These are phyloP conservation scores for Dendroctonus ponderosae DNA, from an alignment of 1,140 invertebrate genomes.

Conservation along the genomic window DNA sequence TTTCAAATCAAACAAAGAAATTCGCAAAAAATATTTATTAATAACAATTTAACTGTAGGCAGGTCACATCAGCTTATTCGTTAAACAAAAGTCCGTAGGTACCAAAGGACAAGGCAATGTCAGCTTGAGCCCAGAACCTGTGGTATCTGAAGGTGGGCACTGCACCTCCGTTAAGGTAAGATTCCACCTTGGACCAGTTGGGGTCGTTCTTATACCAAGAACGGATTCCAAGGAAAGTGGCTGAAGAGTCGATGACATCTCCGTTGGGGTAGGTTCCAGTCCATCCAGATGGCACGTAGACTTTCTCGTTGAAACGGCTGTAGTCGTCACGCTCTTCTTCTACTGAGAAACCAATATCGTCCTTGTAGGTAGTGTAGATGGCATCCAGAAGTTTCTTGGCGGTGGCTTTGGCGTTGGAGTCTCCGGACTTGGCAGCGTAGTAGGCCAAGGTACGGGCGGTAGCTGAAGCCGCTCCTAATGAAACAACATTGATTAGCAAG, in stretches of 20 bases:
- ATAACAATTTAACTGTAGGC: too few relatives aligned
- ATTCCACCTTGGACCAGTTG: constrained; percentile 23
- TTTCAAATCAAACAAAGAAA: too few relatives aligned
- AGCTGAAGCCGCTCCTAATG: constrained; percentile 23
- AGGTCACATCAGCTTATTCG: constrained; percentile 7
- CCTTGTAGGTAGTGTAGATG: constrained; percentile 24
- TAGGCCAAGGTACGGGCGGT: constrained; percentile 31
- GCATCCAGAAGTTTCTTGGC: constrained; percentile 35
- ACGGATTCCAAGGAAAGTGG: constrained; percentile 33
- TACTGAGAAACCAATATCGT: constrained; percentile 18
- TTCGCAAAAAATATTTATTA: too few relatives aligned
- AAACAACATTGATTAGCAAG: neutral
- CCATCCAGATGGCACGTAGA: constrained; percentile 33
- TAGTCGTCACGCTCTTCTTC: constrained; percentile 23
- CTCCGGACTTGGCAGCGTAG: constrained; percentile 35
- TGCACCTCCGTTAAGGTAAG: constrained; percentile 21
- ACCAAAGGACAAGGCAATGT: constrained; percentile 22
- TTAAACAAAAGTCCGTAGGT: constrained; percentile 25
- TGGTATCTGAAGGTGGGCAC: constrained; percentile 15
- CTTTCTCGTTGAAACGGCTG: constrained; percentile 26
- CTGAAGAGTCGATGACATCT: constrained; percentile 33
- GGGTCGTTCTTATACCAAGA: constrained; percentile 34
- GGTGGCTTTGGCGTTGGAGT: constrained; percentile 19
- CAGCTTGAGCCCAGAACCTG: constrained; percentile 25
- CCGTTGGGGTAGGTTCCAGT: constrained; percentile 36